A percentile compares a stretch with the other conserved stretches of the same genome.
Evolutionary conservation across 2,113 vertebrate genomes (phyloP).

Genomic region (Tragelaphus scriptus): DNA sequence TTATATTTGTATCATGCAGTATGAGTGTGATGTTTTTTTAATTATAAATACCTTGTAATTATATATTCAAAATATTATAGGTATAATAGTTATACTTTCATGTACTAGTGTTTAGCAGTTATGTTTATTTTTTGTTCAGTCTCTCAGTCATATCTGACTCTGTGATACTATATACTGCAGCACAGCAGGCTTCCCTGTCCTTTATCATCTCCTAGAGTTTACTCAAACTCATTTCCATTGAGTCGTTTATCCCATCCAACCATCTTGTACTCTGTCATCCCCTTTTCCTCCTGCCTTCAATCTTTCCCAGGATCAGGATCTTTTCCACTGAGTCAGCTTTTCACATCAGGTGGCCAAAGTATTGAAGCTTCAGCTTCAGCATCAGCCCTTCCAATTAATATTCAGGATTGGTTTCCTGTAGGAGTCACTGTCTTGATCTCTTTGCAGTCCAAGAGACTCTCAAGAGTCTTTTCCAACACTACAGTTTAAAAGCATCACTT

Average conservation of each 20-base stretch:
- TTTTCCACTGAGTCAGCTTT: no score
- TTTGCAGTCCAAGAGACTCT: not conserved
- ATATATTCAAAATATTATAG: not conserved
- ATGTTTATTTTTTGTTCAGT: not conserved
- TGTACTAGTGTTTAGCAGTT: not conserved
- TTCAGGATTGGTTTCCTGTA: no score
- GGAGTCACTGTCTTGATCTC: no score
- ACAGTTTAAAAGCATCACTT: not conserved
- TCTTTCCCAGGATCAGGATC: no score
- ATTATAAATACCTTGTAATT: not conserved
- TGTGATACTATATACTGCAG: no score
- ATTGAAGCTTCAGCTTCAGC: no score
- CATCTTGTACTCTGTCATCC: no score
- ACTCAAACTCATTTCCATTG: not conserved
- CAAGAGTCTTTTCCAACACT: not conserved
- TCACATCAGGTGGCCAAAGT: no score
- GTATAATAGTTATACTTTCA: not conserved
- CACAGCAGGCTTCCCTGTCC: not conserved
- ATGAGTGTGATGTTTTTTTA: not conserved
- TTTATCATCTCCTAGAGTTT: not conserved
- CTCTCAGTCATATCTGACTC: no score
- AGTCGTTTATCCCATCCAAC: rapidly evolving
- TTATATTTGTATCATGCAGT: not conserved
- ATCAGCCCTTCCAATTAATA: no score
- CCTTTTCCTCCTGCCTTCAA: no score